phyloP scores from a whole-genome alignment of 2,797 vertebrate species.

The Sebastes goodei region DNA sequence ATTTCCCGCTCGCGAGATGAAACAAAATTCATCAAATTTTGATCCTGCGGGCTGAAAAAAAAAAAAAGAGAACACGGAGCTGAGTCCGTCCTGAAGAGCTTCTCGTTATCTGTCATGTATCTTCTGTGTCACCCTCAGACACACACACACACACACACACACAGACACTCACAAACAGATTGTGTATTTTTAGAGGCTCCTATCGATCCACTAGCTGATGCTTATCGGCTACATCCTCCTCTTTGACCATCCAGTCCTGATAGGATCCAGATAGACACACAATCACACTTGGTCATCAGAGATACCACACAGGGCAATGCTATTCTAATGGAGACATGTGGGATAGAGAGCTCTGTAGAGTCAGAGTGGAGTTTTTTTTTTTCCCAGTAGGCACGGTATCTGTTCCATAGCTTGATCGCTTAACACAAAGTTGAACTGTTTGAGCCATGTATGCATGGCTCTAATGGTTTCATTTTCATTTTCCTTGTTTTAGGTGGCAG shows the following conservation, averaged over 20 bases:
- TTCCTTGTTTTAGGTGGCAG: neutral
- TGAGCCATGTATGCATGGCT: neutral
- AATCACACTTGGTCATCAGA: constrained; percentile 68
- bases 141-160: constrained; percentile 26
- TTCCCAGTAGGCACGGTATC: neutral
- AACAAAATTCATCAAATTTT: constrained; percentile 57
- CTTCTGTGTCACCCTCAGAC: constrained; percentile 42
- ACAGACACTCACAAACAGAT: constrained; percentile 11
- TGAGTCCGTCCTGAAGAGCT: constrained; percentile 27
- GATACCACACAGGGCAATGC: constrained; percentile 48
- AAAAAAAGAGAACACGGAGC: neutral
- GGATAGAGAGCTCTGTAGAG: constrained; percentile 27
- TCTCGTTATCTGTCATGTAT: constrained; percentile 56
- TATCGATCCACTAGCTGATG: constrained; percentile 70
- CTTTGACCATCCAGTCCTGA: constrained; percentile 67
- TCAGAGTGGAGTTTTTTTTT: neutral
- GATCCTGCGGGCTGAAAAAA: constrained; percentile 27
- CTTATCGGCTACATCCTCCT: constrained; percentile 74
- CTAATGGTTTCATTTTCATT: no score
- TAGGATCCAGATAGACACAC: constrained; percentile 66
- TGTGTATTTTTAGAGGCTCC: constrained; percentile 51
- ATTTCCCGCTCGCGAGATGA: constrained; percentile 33
- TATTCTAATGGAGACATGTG: constrained; percentile 63
- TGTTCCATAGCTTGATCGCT: neutral
- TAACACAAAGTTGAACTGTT: neutral